phyloP scores from a whole-genome alignment of 2,888 invertebrate species.

The Metalampra italica region DNA sequence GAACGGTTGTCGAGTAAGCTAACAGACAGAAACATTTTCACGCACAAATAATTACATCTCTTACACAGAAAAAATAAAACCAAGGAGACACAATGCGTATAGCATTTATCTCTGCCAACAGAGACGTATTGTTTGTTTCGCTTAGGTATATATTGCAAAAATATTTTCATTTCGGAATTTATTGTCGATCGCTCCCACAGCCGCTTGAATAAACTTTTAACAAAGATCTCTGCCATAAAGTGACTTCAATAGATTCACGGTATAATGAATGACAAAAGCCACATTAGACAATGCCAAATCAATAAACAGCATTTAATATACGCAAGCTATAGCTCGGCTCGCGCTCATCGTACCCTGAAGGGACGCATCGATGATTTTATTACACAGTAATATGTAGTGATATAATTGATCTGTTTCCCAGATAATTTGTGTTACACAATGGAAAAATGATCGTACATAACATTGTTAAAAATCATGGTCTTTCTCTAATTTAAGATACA shows the following conservation, averaged over 20 bases:
- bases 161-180: slow-evolving; percentile 22
- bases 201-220: slow-evolving; percentile 23
- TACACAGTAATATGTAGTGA: slow-evolving; percentile 22
- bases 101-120: slow-evolving; percentile 1
- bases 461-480: no score
- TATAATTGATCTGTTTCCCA: not conserved
- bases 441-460: no score
- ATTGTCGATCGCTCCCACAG: slow-evolving; percentile 11
- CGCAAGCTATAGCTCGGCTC: not conserved
- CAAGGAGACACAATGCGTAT: not conserved
- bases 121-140: slow-evolving; percentile 8
- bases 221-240: slow-evolving; percentile 24
- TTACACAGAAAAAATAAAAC: slow-evolving; percentile 4
- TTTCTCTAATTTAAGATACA: no score
- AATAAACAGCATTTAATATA: slow-evolving; percentile 37
- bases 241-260: slow-evolving; percentile 31
- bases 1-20: no score
- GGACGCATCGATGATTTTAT: slow-evolving; percentile 28
- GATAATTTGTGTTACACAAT: no score
- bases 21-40: no score
- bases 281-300: slow-evolving; percentile 36
- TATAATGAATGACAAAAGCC: slow-evolving; percentile 33
- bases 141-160: slow-evolving; percentile 11
- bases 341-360: not conserved
- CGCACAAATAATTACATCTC: slow-evolving; percentile 3